Evolutionary conservation across 2,113 vertebrate genomes (phyloP), one percentile per base, ranked within the genome.

Genomic region (Oncorhynchus kisutch): DNA sequence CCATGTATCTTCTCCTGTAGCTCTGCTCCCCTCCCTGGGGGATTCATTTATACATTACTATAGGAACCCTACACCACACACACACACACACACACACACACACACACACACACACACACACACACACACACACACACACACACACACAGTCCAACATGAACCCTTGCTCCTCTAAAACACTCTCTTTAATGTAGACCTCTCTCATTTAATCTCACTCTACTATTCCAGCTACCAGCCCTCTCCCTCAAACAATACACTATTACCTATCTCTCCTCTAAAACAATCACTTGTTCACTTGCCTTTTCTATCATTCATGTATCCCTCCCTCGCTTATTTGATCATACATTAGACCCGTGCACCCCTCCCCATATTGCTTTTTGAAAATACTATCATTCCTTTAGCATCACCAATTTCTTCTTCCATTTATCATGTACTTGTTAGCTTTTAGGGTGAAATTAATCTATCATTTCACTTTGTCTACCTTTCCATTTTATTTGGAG

Each of bases 51-150:
- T 67, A 29, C 22, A 27, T 11, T 64, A 22, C 71, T 74, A 65
- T 67, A 77, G 59, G 51, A 39, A 69, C 34, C 66, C 67, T 4
- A 16, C 39, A 45, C 0, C 2, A 11, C 2, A 22, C 59, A 22
- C 59, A 62, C 59, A 22, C 59, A 62, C n/a, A 7, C 60, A 9
- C 60, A 11, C 60, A 64, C 71, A 60, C 70, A 72, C 70, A 54
- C 24, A 39, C 45, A 24, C 45, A 39, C 24, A 14, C 48, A 67
- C 24, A 12, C 66, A 67, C 68, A 49, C 54, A 57, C 54, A 16
- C 54, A 57, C 54, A 16, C 54, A 57, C 54, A 70, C 78, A 75
- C 75, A 71, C 60, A 72, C 70, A 72, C 70, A 71, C 48, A 24
- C 22, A 67, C 24, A 24, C 66, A 67, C 78, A 75, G 8, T 9